Conservation (phyloP, 2,113 vertebrate species). For the Eurypyga helias region DNA sequence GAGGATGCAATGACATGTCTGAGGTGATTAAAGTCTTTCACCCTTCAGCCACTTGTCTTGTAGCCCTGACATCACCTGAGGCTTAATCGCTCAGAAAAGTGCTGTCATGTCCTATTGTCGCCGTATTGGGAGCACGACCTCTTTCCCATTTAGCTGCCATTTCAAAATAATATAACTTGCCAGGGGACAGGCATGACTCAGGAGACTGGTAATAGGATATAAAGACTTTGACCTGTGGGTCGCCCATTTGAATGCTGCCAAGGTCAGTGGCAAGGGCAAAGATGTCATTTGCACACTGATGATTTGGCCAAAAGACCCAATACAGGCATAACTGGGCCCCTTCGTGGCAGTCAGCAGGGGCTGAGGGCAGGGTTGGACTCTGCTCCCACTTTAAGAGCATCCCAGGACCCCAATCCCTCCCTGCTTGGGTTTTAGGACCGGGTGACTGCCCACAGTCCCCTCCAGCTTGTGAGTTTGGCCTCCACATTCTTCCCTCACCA, state of each 20-base stretch:
- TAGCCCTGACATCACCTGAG: slow-evolving; percentile 37
- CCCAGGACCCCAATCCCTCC: accelerated
- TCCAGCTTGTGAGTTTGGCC: neutral
- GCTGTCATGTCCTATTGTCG: slow-evolving; percentile 62
- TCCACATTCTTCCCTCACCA: accelerated
- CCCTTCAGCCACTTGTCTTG: slow-evolving; percentile 33
- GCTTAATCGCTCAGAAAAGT: slow-evolving; percentile 52
- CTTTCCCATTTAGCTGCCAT: slow-evolving; percentile 46
- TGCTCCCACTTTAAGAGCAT: neutral
- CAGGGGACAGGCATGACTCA: slow-evolving; percentile 16
- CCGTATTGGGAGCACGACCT: slow-evolving; percentile 56
- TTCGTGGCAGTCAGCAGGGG: accelerated
- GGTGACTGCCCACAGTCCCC: accelerated
- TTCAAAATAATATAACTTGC: slow-evolving; percentile 26
- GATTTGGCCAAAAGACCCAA: neutral
- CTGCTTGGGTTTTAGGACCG: neutral
- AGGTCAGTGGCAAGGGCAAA: neutral
- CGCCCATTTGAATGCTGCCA: neutral
- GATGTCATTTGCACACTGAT: neutral
- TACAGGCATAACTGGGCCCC: accelerated
- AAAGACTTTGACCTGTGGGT: neutral
- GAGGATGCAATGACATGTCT: neutral
- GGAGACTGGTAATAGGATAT: slow-evolving; percentile 24
- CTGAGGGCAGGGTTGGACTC: neutral
- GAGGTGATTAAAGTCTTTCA: slow-evolving; percentile 33